Evolutionary conservation across 2,113 vertebrate genomes (phyloP), one percentile per base, ranked within the genome.

Genomic region (Prunella himalayana): DNA sequence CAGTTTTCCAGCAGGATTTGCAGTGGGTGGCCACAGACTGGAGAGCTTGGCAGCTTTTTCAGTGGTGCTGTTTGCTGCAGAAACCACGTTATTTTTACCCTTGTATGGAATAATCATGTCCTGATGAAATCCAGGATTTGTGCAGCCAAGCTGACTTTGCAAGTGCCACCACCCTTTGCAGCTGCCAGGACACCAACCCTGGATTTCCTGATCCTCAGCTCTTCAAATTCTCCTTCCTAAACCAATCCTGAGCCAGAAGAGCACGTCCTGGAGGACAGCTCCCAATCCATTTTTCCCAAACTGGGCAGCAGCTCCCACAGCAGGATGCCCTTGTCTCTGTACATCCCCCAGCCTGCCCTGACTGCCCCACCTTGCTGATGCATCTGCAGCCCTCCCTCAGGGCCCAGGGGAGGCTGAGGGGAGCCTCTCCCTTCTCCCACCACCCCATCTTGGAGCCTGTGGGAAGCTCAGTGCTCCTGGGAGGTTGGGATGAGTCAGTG

Each of bases 361-460:
- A 11, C 24, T 84, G 85, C 64, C 56, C 42, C 56, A 71, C 56
- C 61, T 68, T 44, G 17, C 65, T 75, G 61, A n/a, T 65, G 33
- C 24, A 27, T 42, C 61, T 70, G 57, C 65, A 79, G 1, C n/a
- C 23, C 28, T 49, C 33, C 83, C 75, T 35, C 13, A 21, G 73
- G 73, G 47, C 72, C 47, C 49, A 44, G 50, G 64, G n/a, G 42
- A 77, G 64, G n/a, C 31, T 0, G 0, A 63, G 8, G 1, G 23
- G 31, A 86, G 37, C 37, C 1, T 64, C 61, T 35, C 57, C 66
- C 49, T 79, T 65, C 61, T 93, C 79, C 76, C 63, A 82, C 37
- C 86, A 20, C 37, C 49, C 57, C 3, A 6, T 41, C 21, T 17
- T 68, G 41, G 59, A 51, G 68, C 0, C 0, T 0, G 28, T 86